phyloP scores from a whole-genome alignment of 1,140 invertebrate genomes.

The Drosophila lacteicornis region DNA sequence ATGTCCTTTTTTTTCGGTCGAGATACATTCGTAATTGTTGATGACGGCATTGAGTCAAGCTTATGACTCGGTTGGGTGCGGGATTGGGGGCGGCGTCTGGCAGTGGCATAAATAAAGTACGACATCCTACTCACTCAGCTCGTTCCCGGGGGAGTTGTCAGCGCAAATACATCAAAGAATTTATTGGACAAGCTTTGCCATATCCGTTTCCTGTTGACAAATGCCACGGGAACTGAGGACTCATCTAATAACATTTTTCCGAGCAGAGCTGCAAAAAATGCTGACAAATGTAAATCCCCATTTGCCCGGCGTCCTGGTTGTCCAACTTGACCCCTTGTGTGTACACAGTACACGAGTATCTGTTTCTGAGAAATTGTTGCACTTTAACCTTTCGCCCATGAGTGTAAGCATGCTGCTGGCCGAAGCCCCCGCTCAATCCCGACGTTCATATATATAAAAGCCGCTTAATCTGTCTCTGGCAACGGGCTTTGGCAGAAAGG shows the following conservation, averaged over 20 bases:
- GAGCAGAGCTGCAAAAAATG: constrained; percentile 20
- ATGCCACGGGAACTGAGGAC: constrained; percentile 28
- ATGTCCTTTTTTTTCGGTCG: constrained; percentile 36
- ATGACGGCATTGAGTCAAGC: constrained; percentile 47
- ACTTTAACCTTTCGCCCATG: constrained; percentile 42
- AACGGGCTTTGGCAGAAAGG: constrained; percentile 10
- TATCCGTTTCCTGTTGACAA: constrained; percentile 53
- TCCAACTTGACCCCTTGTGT: constrained; percentile 18
- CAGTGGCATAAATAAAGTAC: constrained; percentile 35
- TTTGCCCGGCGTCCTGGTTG: constrained; percentile 2
- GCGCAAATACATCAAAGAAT: constrained; percentile 55
- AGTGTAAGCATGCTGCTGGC: constrained; percentile 18
- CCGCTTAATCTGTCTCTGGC: constrained; percentile 38
- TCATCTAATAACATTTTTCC: constrained; percentile 38
- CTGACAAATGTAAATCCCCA: constrained; percentile 50
- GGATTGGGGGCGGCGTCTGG: constrained; percentile 6
- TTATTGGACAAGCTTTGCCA: constrained; percentile 53
- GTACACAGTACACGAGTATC: constrained; percentile 2
- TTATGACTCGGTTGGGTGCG: constrained; percentile 39
- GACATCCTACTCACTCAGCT: constrained; percentile 14
- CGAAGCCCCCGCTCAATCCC: not conserved
- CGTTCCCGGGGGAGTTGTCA: constrained; percentile 38
- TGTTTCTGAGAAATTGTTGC: constrained; percentile 27
- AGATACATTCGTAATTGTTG: constrained; percentile 47
- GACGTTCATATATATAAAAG: constrained; percentile 11